A percentile compares a stretch with the other conserved stretches of the same genome.
phyloP scores from a whole-genome alignment of 1,140 invertebrate genomes.

The Scaptomyza graminum region DNA sequence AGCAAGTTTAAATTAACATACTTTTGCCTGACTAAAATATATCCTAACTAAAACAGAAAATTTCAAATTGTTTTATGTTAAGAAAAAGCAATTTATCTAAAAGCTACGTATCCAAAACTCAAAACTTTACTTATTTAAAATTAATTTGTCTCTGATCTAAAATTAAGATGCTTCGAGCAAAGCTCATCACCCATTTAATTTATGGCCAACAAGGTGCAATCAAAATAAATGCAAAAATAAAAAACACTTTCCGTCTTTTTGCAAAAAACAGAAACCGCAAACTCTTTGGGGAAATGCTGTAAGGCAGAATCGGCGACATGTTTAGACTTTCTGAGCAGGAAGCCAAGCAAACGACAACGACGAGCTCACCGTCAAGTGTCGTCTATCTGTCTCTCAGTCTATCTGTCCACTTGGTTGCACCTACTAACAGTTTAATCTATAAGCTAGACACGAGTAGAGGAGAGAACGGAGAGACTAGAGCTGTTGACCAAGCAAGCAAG shows the following conservation, averaged over 20 bases:
- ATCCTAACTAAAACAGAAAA: slow-evolving; percentile 1
- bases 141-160: neutral
- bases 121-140: neutral
- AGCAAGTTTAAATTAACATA: neutral
- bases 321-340: slow-evolving; percentile 76
- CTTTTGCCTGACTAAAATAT: neutral
- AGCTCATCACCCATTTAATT: neutral
- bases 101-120: too few species aligned
- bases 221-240: slow-evolving; percentile 38
- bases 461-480: neutral
- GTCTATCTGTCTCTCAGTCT: slow-evolving; percentile 14
- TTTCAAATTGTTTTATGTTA: slow-evolving; percentile 3
- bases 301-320: slow-evolving; percentile 56
- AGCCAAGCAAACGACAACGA: slow-evolving; percentile 63
- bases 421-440: slow-evolving; percentile 50
- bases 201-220: neutral
- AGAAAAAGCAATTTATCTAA: too few species aligned
- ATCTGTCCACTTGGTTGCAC: slow-evolving; percentile 52
- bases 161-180: neutral
- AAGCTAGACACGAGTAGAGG: slow-evolving; percentile 7
- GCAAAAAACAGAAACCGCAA: slow-evolving; percentile 51
- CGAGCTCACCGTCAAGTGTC: slow-evolving; percentile 53
- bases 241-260: slow-evolving; percentile 77
- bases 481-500: too few species aligned
- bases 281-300: slow-evolving; percentile 64